These are phyloP conservation scores for Origma solitaria DNA, from an alignment of 2,113 vertebrate genomes.

Conservation along the genomic window DNA sequence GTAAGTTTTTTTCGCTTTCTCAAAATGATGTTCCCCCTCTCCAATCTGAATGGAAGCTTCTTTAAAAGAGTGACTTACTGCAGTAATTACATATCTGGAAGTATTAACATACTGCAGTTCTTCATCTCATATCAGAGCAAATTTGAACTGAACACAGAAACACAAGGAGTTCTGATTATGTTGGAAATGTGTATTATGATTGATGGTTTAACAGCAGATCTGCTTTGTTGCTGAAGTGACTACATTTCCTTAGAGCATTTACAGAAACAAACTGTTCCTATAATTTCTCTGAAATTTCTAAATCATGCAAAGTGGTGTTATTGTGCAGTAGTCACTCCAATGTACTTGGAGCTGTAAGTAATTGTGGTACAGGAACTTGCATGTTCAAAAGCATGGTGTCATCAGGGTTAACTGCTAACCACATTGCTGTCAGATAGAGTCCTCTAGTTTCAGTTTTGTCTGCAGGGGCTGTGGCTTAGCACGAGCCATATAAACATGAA, in stretches of 20 bases:
- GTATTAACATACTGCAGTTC: neutral
- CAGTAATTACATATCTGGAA: neutral
- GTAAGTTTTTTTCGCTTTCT: constrained; percentile 75
- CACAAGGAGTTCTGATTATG: fast-evolving
- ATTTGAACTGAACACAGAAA: neutral
- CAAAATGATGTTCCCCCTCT: neutral
- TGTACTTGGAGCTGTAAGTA: neutral
- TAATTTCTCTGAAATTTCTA: neutral
- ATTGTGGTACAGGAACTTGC: neutral
- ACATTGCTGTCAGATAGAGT: neutral
- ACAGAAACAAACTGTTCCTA: neutral
- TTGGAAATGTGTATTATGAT: neutral
- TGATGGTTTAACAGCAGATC: neutral
- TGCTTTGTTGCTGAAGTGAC: neutral
- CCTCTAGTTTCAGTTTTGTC: neutral
- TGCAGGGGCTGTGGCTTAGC: neutral
- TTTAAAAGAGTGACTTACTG: neutral
- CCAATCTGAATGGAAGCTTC: neutral
- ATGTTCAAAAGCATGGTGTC: neutral
- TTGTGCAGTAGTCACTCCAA: neutral
- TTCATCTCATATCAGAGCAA: neutral
- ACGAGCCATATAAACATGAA: neutral
- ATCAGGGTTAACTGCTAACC: neutral
- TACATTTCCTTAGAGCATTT: neutral
- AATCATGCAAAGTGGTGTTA: neutral